Evolutionary conservation across 2,888 invertebrate species (phyloP), one percentile per base, ranked within the genome.

Genomic region (Dendrolimus pini): DNA sequence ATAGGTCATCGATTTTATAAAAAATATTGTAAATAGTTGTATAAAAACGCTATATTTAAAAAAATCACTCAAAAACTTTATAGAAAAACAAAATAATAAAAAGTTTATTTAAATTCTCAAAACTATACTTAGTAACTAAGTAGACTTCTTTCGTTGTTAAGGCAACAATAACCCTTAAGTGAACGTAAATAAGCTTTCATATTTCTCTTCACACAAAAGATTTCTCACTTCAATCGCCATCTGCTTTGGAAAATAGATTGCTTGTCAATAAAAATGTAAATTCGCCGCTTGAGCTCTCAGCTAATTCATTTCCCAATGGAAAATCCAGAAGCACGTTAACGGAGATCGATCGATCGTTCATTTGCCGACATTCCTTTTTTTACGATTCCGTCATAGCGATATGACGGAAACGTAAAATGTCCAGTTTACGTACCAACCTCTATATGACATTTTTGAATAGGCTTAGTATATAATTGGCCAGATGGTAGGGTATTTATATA

Each of bases 201-300:
- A 69, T 73, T 74, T 75, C 72, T 69, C 72, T 67, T 70, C 67
- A 69, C 72, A 74, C 74, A 78, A 79, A 78, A 81, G 75, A 78
- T 76, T 79, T 72, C 74, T 78, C 76, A 73, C 79, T 80, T 66
- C 77, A 76, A 80, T 83, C 78, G 82, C 80, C 83, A 81, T 85
- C 84, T 82, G 81, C 78, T 12, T 82, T 77, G 78, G 83, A 82
- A 84, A 88, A 89, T 85, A 88, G 86, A 87, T 88, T 83, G 87
- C 78, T 87, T 88, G 89, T 90, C 87, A 89, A 89, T 89, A 90
- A 89, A 90, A 89, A 89, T 90, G 89, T 89, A 90, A 89, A 90
- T 89, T 86, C 82, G 75, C 70, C 80, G 80, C 82, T 83, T 84
- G 86, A 80, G 83, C 87, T 87, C 81, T 77, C 82, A 75, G 86